Evolutionary conservation across 2,113 vertebrate species (phyloP).

Genomic region (Cavia aperea): DNA sequence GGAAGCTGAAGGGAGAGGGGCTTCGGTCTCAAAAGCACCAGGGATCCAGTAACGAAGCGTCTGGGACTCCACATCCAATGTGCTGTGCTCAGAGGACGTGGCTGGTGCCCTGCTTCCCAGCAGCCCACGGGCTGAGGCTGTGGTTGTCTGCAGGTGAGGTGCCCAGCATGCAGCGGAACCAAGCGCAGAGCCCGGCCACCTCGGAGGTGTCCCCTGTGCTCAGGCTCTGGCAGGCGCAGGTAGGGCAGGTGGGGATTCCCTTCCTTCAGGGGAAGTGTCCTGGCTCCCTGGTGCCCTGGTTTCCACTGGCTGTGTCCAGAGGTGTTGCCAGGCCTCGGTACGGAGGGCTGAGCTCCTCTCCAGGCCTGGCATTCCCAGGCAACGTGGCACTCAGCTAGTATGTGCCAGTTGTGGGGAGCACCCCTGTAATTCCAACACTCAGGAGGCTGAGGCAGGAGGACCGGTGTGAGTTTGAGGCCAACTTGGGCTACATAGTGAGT

Average conservation of each 20-base stretch:
- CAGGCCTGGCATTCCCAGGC: background rate
- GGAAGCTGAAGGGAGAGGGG: background rate
- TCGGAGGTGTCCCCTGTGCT: constrained; percentile 57
- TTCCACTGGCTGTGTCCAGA: background rate
- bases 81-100: background rate
- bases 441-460: background rate
- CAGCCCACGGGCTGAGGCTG: background rate
- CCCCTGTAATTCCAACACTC: background rate
- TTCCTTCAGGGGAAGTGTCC: fast-evolving
- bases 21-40: background rate
- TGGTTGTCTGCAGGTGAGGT: constrained; percentile 26
- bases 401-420: background rate
- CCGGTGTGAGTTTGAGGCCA: background rate
- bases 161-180: constrained; percentile 49
- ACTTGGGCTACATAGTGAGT: background rate
- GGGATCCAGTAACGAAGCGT: too few relatives aligned
- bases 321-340: background rate
- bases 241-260: background rate
- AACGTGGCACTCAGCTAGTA: background rate
- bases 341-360: background rate
- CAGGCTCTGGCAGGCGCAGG: constrained; percentile 61
- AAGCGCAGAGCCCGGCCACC: constrained; percentile 39
- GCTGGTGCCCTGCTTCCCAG: background rate
- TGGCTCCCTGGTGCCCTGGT: background rate
- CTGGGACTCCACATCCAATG: background rate